Percentiles rank a stretch among this genome's conserved stretches.
phyloP scores from a whole-genome alignment of 2,113 vertebrate genomes.

The Rhinoptilus africanus region DNA sequence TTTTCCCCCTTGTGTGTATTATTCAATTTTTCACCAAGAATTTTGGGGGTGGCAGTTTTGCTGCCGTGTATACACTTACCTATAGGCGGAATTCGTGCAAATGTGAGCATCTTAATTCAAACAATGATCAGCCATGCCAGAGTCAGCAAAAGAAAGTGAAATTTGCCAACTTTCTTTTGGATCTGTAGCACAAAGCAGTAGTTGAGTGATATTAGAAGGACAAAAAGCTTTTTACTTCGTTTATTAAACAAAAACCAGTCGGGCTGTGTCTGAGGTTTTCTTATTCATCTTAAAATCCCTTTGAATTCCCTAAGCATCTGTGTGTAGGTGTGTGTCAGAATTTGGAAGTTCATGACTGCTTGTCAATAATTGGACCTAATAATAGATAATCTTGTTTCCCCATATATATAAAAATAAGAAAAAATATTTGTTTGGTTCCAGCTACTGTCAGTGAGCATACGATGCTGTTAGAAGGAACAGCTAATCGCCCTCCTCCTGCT shows the following conservation, averaged over 20 bases:
- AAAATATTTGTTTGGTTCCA: conserved; percentile 60
- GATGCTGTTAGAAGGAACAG: conserved; percentile 91
- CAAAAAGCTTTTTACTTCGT: not conserved
- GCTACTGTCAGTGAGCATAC: conserved; percentile 97
- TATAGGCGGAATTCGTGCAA: not conserved
- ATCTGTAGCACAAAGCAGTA: not conserved
- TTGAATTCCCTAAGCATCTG: not conserved
- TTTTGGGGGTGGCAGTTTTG: not conserved
- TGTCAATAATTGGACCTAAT: not conserved
- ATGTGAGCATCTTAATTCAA: not conserved
- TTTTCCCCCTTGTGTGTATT: not conserved
- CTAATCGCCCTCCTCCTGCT: conserved; percentile 85
- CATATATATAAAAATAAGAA: not conserved
- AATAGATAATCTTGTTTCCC: not conserved
- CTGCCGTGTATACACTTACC: not conserved
- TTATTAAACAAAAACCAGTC: not conserved
- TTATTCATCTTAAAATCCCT: not conserved
- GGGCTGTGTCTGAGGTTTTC: not conserved
- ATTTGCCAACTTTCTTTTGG: not conserved
- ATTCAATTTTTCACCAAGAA: not conserved
- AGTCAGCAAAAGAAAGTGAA: not conserved
- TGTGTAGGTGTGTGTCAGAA: not conserved
- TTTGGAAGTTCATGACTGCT: not conserved
- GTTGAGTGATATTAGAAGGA: not conserved
- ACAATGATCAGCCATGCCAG: not conserved